Evolutionary conservation across 1,140 invertebrate genomes (phyloP), one percentile per base, ranked within the genome.

Genomic region (Plutomurus gul): DNA sequence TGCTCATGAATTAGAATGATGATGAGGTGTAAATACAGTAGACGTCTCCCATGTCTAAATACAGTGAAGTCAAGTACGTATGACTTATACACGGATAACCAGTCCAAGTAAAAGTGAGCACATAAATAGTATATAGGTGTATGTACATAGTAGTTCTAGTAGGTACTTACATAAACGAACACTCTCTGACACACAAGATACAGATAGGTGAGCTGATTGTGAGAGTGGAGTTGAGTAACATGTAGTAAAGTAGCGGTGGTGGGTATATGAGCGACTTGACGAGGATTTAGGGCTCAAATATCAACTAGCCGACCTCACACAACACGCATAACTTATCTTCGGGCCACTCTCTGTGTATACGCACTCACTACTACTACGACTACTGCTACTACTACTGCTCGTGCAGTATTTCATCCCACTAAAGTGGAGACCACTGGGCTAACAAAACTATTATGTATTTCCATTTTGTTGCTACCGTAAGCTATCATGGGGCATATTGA

Each of bases 11-110:
- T 60, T 60, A 60, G 51, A 60, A 60, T 60, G 51, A 60, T 60
- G 51, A 60, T 60, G 51, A 60, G 51, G 51, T 60, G 51, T 60
- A 60, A 60, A 60, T 60, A 60, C 51, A n/a, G n/a, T n/a, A n/a
- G n/a, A 60, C 27, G 30, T 60, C 51, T 60, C 25, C 25, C 51
- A n/a, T n/a, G n/a, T n/a, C n/a, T n/a, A n/a, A n/a, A n/a, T n/a
- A n/a, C n/a, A n/a, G n/a, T n/a, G n/a, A n/a, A n/a, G n/a, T n/a
- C n/a, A n/a, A n/a, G n/a, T n/a, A n/a, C n/a, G n/a, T n/a, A n/a
- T n/a, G n/a, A n/a, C n/a, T n/a, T n/a, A n/a, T n/a, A n/a, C n/a
- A n/a, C n/a, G n/a, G n/a, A n/a, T n/a, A n/a, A n/a, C n/a, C n/a
- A n/a, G n/a, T n/a, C n/a, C n/a, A n/a, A 27, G 51, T 13, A 30